Conservation (phyloP, 64 coral and sea anemone species). For the Stylophora pistillata region DNA sequence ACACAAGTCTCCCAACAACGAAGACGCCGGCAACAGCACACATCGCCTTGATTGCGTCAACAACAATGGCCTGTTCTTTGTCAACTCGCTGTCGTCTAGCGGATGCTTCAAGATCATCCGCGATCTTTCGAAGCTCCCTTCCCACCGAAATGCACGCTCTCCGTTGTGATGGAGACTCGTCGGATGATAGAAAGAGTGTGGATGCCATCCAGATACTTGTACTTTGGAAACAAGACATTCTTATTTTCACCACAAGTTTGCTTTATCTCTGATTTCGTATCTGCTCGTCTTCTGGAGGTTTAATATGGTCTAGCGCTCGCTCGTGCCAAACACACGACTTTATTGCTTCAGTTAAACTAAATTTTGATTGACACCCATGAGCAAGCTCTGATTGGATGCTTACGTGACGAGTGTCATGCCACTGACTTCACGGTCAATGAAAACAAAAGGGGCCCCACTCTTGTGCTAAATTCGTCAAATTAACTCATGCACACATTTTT, state of each 20-base stretch:
- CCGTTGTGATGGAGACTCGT: constrained; percentile 4
- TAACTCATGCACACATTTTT: constrained; percentile 15
- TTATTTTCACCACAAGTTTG: background rate
- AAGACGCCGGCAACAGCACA: constrained; percentile 8
- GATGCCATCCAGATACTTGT: constrained; percentile 3
- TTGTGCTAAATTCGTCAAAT: constrained; percentile 25
- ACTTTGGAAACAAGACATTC: constrained; percentile 17
- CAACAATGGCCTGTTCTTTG: background rate
- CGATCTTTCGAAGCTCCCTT: constrained; percentile 20
- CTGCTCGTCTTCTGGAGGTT: background rate
- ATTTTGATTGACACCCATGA: constrained; percentile 1
- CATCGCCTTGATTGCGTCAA: background rate
- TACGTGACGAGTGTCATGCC: background rate
- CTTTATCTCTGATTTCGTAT: background rate
- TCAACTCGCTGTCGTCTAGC: background rate
- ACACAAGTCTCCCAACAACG: constrained; percentile 9
- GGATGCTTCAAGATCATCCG: constrained; percentile 9
- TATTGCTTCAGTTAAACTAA: background rate
- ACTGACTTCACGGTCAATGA: background rate
- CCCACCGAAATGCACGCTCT: constrained; percentile 35
- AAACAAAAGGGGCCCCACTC: background rate
- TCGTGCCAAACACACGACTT: constrained; percentile 13
- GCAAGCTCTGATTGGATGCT: constrained; percentile 1
- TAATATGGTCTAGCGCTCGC: background rate
- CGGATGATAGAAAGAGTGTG: background rate